These are phyloP conservation scores for Zoroaster sp. DNA, from an alignment of 53 echinoderm and acorn worm species.

Conservation along the genomic window DNA sequence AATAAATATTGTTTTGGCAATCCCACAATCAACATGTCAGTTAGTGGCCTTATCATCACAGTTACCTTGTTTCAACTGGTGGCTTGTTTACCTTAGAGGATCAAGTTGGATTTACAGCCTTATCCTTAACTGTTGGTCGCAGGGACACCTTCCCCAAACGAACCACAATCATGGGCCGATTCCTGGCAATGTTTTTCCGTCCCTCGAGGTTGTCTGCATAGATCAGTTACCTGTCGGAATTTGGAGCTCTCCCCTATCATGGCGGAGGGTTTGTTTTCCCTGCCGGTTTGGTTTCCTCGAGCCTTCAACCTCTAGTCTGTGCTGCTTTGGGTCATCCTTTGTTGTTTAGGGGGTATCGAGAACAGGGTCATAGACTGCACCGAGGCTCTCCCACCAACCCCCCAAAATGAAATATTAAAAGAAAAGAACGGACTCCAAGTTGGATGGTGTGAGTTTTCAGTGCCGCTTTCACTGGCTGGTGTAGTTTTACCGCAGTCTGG, in stretches of 20 bases:
- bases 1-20: background rate
- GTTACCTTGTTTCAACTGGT: constrained; percentile 48
- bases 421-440: constrained; percentile 6
- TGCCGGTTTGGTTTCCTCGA: constrained; percentile 17
- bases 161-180: constrained; percentile 16
- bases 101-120: constrained; percentile 17
- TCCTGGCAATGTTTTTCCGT: constrained; percentile 13
- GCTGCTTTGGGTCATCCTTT: constrained; percentile 33
- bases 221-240: constrained; percentile 50
- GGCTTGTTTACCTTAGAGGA: constrained; percentile 29
- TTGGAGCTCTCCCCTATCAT: constrained; percentile 33
- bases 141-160: background rate
- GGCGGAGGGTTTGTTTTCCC: constrained; percentile 48
- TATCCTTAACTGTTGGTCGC: constrained; percentile 35
- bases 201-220: constrained; percentile 49
- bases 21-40: background rate
- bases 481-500: constrained; percentile 34
- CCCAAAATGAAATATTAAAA: background rate
- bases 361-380: constrained; percentile 38
- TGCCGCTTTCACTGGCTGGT: constrained; percentile 29
- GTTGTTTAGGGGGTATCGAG: constrained; percentile 43
- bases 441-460: constrained; percentile 45
- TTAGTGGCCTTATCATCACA: background rate
- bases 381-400: background rate
- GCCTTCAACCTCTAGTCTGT: constrained; percentile 28